phyloP scores from a whole-genome alignment of 2,888 invertebrate genomes.

The Epirrhoe tristata region DNA sequence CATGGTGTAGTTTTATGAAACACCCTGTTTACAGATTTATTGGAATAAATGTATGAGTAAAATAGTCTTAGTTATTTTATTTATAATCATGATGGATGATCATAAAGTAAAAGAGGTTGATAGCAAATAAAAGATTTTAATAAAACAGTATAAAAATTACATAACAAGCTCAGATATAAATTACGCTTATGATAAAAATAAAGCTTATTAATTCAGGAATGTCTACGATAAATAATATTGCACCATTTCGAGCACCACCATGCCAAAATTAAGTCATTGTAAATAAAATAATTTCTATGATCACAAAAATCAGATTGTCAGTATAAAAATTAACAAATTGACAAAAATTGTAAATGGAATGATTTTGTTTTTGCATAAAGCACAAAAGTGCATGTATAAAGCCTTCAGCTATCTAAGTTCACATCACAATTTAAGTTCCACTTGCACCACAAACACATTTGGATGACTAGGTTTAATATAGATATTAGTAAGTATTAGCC shows the following conservation, averaged over 20 bases:
- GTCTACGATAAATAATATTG: slow-evolving; percentile 37
- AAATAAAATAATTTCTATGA: slow-evolving; percentile 31
- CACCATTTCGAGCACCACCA: slow-evolving; percentile 49
- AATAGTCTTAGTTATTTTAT: neutral
- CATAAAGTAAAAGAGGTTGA: slow-evolving; percentile 9
- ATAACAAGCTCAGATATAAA: slow-evolving; percentile 41
- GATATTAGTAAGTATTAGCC: no score
- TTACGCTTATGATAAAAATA: slow-evolving; percentile 32
- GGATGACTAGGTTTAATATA: no score
- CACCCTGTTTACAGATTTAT: slow-evolving; percentile 22
- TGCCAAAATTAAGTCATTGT: slow-evolving; percentile 33
- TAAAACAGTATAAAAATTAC: slow-evolving; percentile 46
- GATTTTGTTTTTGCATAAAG: slow-evolving; percentile 23
- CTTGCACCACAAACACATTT: slow-evolving; percentile 7
- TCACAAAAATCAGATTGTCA: slow-evolving; percentile 49
- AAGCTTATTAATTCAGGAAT: slow-evolving; percentile 38
- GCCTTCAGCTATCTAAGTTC: slow-evolving; percentile 13
- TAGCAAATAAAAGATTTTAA: slow-evolving; percentile 36
- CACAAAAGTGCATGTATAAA: slow-evolving; percentile 33
- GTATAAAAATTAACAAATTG: slow-evolving; percentile 39
- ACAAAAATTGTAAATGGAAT: slow-evolving; percentile 36
- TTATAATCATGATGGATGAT: no score
- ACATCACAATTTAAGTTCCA: slow-evolving; percentile 15
- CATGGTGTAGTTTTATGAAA: slow-evolving; percentile 2
- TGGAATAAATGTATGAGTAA: slow-evolving; percentile 29